A percentile compares a stretch with the other conserved stretches of the same genome.
These are phyloP conservation scores for Ailurus styani DNA, from an alignment of 2,113 vertebrate genomes.

Conservation along the genomic window DNA sequence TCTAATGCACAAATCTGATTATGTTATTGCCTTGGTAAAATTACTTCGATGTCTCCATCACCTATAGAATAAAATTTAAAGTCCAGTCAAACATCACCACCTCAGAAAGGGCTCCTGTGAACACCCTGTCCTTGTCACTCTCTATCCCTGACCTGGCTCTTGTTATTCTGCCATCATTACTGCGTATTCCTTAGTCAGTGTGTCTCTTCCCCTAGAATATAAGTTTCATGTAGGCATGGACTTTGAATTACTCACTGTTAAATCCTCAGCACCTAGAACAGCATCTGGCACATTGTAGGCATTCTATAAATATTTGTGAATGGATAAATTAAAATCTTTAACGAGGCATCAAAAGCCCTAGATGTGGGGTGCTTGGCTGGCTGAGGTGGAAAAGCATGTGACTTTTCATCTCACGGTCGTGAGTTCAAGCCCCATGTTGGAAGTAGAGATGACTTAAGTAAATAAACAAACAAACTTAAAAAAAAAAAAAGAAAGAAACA, in stretches of 20 bases:
- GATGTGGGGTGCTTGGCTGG: background rate
- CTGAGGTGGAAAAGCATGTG: background rate
- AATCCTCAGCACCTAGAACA: background rate
- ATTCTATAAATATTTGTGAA: conserved; percentile 11
- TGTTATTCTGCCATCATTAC: background rate
- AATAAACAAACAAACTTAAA: background rate
- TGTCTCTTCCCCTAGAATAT: background rate
- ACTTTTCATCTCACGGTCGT: background rate
- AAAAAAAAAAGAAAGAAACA: background rate
- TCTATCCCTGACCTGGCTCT: background rate
- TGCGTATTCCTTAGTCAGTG: background rate
- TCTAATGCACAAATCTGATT: background rate
- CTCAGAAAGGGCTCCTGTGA: conserved; percentile 6
- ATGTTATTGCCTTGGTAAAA: conserved; percentile 12
- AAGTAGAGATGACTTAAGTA: background rate
- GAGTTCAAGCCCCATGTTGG: background rate
- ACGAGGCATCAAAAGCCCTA: background rate
- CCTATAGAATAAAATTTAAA: background rate
- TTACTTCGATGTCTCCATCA: conserved; percentile 1
- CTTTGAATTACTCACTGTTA: background rate
- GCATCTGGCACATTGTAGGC: background rate
- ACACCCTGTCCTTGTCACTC: background rate
- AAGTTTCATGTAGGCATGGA: background rate
- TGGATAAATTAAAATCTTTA: background rate
- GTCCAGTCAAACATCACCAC: background rate